phyloP scores from a whole-genome alignment of 2,113 vertebrate species.

The Pygoscelis antarcticus region DNA sequence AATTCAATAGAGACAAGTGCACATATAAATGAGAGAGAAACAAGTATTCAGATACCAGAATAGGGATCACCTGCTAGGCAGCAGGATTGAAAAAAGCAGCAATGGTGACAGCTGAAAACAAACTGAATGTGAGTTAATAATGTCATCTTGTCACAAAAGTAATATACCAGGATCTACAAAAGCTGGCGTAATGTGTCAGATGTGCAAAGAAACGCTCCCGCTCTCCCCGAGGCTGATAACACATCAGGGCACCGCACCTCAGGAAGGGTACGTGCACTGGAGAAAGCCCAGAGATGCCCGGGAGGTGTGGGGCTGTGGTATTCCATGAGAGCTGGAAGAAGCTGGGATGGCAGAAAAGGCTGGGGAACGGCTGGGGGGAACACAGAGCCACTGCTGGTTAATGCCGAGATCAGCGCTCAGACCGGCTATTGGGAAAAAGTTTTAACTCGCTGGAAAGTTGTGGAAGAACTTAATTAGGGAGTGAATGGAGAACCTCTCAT shows the following conservation, averaged over 20 bases:
- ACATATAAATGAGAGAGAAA: slow-evolving; percentile 34
- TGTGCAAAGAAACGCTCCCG: rapidly evolving
- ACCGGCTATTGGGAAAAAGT: rapidly evolving
- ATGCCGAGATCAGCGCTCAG: rapidly evolving
- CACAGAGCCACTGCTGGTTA: background rate
- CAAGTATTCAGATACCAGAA: background rate
- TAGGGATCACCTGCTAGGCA: background rate
- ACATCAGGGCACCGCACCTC: rapidly evolving
- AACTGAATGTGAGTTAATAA: background rate
- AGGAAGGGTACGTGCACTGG: rapidly evolving
- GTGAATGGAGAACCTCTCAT: rapidly evolving
- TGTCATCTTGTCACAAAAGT: background rate
- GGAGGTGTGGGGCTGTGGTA: background rate
- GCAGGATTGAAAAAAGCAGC: background rate
- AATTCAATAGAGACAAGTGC: background rate
- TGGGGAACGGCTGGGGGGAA: rapidly evolving
- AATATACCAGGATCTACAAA: rapidly evolving
- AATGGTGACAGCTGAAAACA: background rate
- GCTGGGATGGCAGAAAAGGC: rapidly evolving
- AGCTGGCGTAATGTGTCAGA: rapidly evolving
- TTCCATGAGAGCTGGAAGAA: rapidly evolving
- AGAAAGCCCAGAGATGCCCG: background rate
- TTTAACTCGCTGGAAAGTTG: background rate
- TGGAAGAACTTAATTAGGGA: background rate
- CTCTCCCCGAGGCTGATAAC: background rate